Base-by-base conservation (phyloP, 2,113 vertebrate species). In the Onychostoma macrolepis region DNA sequence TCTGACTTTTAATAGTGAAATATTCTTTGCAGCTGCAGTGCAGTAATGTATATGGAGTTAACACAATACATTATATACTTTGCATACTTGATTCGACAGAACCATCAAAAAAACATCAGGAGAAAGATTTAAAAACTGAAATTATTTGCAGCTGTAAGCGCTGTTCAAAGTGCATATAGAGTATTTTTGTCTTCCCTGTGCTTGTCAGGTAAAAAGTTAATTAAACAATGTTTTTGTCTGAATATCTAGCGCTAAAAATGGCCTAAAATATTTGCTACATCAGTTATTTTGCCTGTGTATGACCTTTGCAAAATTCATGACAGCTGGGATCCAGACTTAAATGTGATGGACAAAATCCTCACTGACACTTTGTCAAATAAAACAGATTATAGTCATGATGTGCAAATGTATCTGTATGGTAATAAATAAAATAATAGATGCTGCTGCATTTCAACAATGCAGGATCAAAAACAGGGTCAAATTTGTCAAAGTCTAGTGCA, bases 361-460 rank as follows among this genome's bases (percentile, higher is more conserved):
- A 10, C 9, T 38, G 77, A 80, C 30, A 41, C 78, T 41, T 38
- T 5, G 36, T 50, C 10, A 63, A 82, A 6, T 8, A 21, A 79
- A 77, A 83, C 38, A 26, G 38, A 30, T 38, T 77, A 65, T 56
- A 53, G 30, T 43, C 6, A 71, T 12, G 33, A 45, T 26, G 38
- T 65, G n/a, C 12, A 43, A 43, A 63, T 43, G 24, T 1, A 65
- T 80, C 21, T 80, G 76, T 80, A 8, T 80, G 26, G 19, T 63
- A 26, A 41, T 80, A 13, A 80, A 74, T 45, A 28, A 36, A 8
- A 56, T 6, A 69, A n/a, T 2, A n/a, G 8, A n/a, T 61, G 30
- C n/a, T 87, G 53, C 80, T 78, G 80, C 80, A 83, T 80, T 53
- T 83, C 58, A 83, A 65, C 56, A 71, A 81, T 28, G 53, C 61